These are phyloP conservation scores for Ruditapes philippinarum DNA, from an alignment of 1,140 invertebrate species.

Conservation along the genomic window DNA sequence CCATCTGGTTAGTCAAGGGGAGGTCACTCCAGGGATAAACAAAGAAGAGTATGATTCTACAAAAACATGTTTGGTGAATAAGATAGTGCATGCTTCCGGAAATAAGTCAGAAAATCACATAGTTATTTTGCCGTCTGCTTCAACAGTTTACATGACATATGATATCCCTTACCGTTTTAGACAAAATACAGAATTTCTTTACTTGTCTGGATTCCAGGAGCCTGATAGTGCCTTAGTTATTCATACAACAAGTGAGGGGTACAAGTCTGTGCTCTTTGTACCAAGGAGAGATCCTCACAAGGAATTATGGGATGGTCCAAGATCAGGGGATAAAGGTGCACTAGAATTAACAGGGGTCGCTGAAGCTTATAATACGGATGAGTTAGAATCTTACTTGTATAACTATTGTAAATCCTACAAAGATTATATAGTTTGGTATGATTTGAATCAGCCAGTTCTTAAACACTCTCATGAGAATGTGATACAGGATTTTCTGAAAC, in stretches of 20 bases:
- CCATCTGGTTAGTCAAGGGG: constrained; percentile 91
- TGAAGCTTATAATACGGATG: constrained; percentile 80
- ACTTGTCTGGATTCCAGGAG: constrained; percentile 96
- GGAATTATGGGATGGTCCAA: constrained; percentile 97
- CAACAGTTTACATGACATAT: constrained; percentile 95
- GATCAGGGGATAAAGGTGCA: constrained; percentile 90
- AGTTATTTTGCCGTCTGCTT: constrained; percentile 94
- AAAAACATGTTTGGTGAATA: constrained; percentile 90
- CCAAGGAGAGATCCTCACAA: constrained; percentile 84
- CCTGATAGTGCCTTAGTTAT: constrained; percentile 94
- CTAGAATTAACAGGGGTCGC: constrained; percentile 91
- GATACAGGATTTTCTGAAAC: constrained; percentile 76
- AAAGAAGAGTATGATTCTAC: constrained; percentile 91
- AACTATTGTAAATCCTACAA: constrained; percentile 73
- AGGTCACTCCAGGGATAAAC: constrained; percentile 92
- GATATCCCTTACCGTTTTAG: constrained; percentile 98
- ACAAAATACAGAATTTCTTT: constrained; percentile 97
- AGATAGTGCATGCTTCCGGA: constrained; percentile 81
- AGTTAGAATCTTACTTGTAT: constrained; percentile 84
- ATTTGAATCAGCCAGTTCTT: constrained; percentile 88
- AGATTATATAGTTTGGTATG: constrained; percentile 84
- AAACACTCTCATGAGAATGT: constrained; percentile 87
- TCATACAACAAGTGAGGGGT: constrained; percentile 65
- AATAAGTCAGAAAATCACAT: constrained; percentile 88
- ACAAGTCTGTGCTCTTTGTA: constrained; percentile 86